Evolutionary conservation across 2,797 vertebrate species (phyloP).

Genomic region (Lacerta bilineata): DNA sequence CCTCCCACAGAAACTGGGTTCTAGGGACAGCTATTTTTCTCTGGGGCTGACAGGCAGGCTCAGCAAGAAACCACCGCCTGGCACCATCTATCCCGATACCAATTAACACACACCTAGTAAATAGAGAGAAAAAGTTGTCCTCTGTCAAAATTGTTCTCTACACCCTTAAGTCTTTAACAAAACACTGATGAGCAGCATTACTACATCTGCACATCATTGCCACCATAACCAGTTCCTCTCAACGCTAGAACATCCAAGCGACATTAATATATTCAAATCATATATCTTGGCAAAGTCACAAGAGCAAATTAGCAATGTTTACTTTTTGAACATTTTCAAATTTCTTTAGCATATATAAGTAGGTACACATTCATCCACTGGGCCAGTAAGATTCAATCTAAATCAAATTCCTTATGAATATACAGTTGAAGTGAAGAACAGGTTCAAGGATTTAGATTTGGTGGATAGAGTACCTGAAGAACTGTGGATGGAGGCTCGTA

Average conservation of each 20-base stretch:
- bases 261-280: slow-evolving; percentile 13
- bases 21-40: background rate
- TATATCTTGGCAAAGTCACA: slow-evolving; percentile 11
- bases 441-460: too few species aligned
- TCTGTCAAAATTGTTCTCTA: slow-evolving; percentile 2
- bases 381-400: too few species aligned
- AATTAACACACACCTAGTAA: slow-evolving; percentile 17
- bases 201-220: background rate
- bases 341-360: background rate
- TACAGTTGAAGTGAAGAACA: too few species aligned
- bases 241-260: background rate
- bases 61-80: slow-evolving; percentile 23
- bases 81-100: background rate
- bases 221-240: slow-evolving; percentile 10
- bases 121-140: background rate
- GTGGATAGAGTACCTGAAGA: too few species aligned
- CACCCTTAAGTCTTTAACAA: background rate
- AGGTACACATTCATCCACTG: background rate
- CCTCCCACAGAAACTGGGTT: slow-evolving; percentile 48
- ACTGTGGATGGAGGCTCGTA: too few species aligned
- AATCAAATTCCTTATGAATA: too few species aligned
- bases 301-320: background rate
- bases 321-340: slow-evolving; percentile 12
- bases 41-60: slow-evolving; percentile 30
- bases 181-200: background rate